Evolutionary conservation across 2,113 vertebrate genomes (phyloP).

Genomic region (Engraulis encrasicolus): DNA sequence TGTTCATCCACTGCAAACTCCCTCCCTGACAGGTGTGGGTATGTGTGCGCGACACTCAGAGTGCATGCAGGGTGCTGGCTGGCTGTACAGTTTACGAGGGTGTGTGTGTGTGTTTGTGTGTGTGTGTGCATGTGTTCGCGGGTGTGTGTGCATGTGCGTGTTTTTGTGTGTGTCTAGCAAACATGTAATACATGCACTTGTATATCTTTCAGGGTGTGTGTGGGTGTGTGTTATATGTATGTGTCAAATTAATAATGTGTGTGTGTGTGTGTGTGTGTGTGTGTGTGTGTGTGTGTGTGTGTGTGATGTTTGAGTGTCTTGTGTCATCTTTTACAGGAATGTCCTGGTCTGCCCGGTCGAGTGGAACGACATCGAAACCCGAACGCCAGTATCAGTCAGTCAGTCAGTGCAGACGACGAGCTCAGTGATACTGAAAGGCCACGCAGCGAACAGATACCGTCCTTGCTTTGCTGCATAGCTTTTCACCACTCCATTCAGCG

Average conservation of each 20-base stretch:
- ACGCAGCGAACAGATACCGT: constrained; percentile 45
- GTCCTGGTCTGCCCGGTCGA: constrained; percentile 71
- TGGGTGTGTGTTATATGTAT: constrained; percentile 6
- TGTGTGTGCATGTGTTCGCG: constrained; percentile 49
- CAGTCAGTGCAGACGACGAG: constrained; percentile 58
- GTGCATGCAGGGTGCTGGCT: too few relatives aligned
- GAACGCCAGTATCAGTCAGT: constrained; percentile 72
- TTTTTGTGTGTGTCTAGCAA: background rate
- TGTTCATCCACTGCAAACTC: background rate
- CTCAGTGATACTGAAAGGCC: constrained; percentile 53
- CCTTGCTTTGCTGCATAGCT: constrained; percentile 44
- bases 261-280: constrained; percentile 10
- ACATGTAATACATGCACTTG: background rate
- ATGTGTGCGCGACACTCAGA: too few relatives aligned
- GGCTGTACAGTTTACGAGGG: constrained; percentile 44
- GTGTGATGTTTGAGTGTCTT: constrained; percentile 56
- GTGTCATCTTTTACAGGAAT: constrained; percentile 68
- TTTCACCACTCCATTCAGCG: constrained; percentile 58
- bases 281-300: constrained; percentile 59
- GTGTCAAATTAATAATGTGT: background rate
- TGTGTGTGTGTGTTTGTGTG: constrained; percentile 59
- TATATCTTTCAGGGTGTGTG: constrained; percentile 12
- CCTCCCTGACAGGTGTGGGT: background rate
- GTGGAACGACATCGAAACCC: constrained; percentile 72
- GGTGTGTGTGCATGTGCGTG: background rate